Evolutionary conservation across 2,797 vertebrate genomes (phyloP), one percentile per base, ranked within the genome.

Genomic region (Platalea minor): DNA sequence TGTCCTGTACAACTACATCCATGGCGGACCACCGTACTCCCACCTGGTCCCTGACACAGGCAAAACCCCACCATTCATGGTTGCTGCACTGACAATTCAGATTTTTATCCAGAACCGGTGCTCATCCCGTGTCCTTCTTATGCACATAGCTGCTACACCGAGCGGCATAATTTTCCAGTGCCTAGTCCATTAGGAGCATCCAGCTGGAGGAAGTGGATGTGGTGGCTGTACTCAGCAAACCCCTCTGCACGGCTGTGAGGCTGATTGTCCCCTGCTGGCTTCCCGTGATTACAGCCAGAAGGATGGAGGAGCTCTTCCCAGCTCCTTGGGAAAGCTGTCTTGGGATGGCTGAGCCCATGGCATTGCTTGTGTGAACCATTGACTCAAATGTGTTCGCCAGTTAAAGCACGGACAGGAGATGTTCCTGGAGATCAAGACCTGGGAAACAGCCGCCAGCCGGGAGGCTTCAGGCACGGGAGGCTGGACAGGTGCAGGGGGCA

Each of bases 11-110:
- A 25, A n/a, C 25, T n/a, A 2, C 1, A 0, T 11, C 18, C 1
- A 1, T 21, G 33, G 26, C 6, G 13, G 56, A 54, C 12, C 21
- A 50, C 3, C 2, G 1, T 7, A 2, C 7, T 46, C n/a, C 53
- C 35, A 28, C 12, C 20, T 29, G 46, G 25, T 7, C 31, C 35
- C 45, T 50, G 16, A 13, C 0, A 0, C 5, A 17, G 46, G 28
- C 31, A 65, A 1, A 29, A 7, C 28, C 16, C 17, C 37, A 5
- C 21, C 1, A 0, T 18, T 48, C 2, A 0, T 17, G 64, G 29
- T 26, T 5, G 4, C 43, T 39, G 35, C 33, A 35, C 25, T 1
- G 4, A 10, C 10, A 56, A 4, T 21, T 51, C 33, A n/a, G 45
- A 16, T 56, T 56, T 63, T 63, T 41, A 14, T 17, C 31, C 6